A percentile compares a stretch with the other conserved stretches of the same genome.
phyloP scores from a whole-genome alignment of 1,140 invertebrate species.

The Chionoecetes opilio region DNA sequence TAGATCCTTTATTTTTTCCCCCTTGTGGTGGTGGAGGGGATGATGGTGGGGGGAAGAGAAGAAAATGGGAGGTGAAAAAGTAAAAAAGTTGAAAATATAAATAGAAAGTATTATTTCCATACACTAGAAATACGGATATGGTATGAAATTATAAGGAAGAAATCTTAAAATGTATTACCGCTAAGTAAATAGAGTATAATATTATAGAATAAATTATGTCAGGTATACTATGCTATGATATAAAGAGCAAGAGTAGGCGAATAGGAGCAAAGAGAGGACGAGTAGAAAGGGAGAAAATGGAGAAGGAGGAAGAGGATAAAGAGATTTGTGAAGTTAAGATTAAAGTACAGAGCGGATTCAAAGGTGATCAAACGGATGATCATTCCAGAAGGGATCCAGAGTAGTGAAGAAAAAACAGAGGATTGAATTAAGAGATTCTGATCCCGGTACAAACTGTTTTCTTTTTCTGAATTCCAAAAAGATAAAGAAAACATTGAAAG shows the following conservation, averaged over 20 bases:
- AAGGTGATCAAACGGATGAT: not conserved
- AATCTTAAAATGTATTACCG: too few relatives aligned
- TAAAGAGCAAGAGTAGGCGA: not conserved
- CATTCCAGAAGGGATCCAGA: not conserved
- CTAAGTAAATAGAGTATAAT: too few relatives aligned
- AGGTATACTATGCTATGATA: not conserved
- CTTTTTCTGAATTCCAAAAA: conserved; percentile 13
- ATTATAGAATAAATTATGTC: too few relatives aligned
- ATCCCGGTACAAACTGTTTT: not conserved
- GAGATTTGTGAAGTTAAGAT: not conserved
- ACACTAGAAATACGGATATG: not conserved
- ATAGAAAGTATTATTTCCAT: too few relatives aligned
- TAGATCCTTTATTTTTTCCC: conserved; percentile 50
- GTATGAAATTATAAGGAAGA: not conserved
- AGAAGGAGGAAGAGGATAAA: not conserved
- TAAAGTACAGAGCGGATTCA: not conserved
- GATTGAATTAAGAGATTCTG: conserved; percentile 36
- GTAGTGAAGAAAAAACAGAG: not conserved
- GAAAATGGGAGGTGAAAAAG: too few relatives aligned
- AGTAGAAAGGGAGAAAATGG: not conserved
- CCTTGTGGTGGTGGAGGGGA: not conserved
- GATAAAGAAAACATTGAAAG: not conserved
- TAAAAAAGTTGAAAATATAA: not conserved
- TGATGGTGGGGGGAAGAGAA: not conserved
- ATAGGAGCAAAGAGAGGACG: not conserved